Base-by-base conservation (phyloP, 1,140 invertebrate species). In the Drosophila tropicalis region DNA sequence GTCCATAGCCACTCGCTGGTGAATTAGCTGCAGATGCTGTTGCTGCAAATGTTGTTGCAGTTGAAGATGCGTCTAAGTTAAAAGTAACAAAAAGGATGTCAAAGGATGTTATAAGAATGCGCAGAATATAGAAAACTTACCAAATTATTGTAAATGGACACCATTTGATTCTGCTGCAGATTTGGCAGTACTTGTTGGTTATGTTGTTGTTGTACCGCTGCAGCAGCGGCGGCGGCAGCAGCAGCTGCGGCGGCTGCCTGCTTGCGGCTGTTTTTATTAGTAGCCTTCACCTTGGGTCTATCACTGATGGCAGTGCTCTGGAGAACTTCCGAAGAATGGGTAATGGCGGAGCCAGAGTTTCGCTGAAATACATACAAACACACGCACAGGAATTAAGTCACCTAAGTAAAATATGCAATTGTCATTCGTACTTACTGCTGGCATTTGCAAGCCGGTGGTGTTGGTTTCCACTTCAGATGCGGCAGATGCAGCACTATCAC, bases 251-350 rank as follows among this genome's bases (percentile, higher is more conserved):
- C 72, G 6, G 78, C 81, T 64, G 82, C 81, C 93, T 95, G 91
- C 95, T 89, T 96, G 15, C 94, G 94, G 82, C 96, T 95, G 87
- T 96, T 96, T 90, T 96, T 96, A 34, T 95, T 95, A 40, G 95
- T 95, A 7, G 95, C 95, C 91, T 96, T 96, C 0, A 94, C 95
- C 93, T 96, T 97, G 36, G 96, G 96, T 75, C 96, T 93, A 93
- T 96, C 96, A 91, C 95, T 96, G 44, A 96, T 96, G 64, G 96
- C 95, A 56, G 96, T 96, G 86, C 94, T 95, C 92, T 95, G 93
- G 36, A 93, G 83, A 19, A 92, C 92, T 81, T 90, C 72, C 71
- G 91, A 91, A 90, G 93, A 83, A 92, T 93, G 89, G 63, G 92
- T 71, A 79, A 93, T 66, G 81, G 92, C 68, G 25, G 79, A 69